Base-by-base conservation (phyloP, 2,113 vertebrate species). In the Centropristis striata region DNA sequence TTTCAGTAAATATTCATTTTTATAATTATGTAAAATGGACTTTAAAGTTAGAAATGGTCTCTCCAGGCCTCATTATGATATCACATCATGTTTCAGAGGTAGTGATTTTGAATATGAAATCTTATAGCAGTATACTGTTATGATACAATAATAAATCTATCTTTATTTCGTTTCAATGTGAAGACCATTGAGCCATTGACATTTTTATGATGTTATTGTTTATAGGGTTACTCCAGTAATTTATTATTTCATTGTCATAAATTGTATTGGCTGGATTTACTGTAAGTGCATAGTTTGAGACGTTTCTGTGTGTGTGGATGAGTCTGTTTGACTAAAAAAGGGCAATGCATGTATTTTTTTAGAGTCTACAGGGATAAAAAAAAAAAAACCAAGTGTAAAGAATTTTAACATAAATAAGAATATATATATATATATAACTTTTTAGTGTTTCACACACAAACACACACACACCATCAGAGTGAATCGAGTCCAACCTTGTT, bases 261-360 rank as follows among this genome's bases (percentile, higher is more conserved):
- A 32, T 32, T 42, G 51, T 44, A n/a, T 37, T 36, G 14, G 36
- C 42, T 44, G 32, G 14, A 58, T 73, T 46, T 46, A 49, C 27
- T 42, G 32, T 63, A 12, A 60, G 65, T 83, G 80, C 61, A 68
- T 78, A 66, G 61, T 66, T 44, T 65, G 36, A 50, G 18, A 74
- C 14, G 16, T 27, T 68, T 66, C 44, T 23, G 4, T 64, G 25
- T 66, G 54, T 71, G 51, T 81, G n/a, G 3, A 21, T 69, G 51
- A 21, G 23, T 59, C 15, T 71, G 2, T 47, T 50, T 68, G 32
- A 25, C 23, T 50, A 16, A 55, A 72, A 55, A 55, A 32, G 28
- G 58, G 25, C 1, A 74, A 20, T 36, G 28, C 5, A 14, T 21
- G n/a, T 54, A 71, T 77, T 44, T 74, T 39, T 39, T 51, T 16